Evolutionary conservation across 2,888 invertebrate genomes (phyloP).

Genomic region (Oligia strigilis): DNA sequence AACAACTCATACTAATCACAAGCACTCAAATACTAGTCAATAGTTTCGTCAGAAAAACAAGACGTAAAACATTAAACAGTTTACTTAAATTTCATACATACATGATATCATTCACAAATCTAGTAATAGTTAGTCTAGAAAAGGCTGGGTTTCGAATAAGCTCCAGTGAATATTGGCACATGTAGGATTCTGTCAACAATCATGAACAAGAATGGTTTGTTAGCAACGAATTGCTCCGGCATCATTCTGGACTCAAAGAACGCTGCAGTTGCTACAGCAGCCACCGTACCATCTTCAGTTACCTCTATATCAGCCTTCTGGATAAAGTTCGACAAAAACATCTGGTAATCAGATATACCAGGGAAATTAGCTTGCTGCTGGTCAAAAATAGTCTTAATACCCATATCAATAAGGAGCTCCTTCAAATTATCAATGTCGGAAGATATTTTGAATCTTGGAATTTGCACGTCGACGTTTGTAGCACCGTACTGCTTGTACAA

Average conservation of each 20-base stretch:
- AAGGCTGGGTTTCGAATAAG: constrained; percentile 82
- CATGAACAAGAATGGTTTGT: constrained; percentile 85
- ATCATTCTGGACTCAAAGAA: constrained; percentile 70
- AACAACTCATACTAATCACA: too few species aligned
- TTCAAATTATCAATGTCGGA: constrained; percentile 87
- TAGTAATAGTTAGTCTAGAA: constrained; percentile 64
- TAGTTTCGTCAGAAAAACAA: constrained; percentile 32
- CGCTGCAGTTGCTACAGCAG: constrained; percentile 74
- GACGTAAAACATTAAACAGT: constrained; percentile 4
- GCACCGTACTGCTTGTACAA: constrained; percentile 79
- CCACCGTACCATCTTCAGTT: constrained; percentile 82
- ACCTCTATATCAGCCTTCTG: constrained; percentile 86
- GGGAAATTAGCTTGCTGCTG: constrained; percentile 73
- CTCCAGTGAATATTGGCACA: constrained; percentile 82
- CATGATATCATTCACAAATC: not conserved
- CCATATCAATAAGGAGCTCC: constrained; percentile 84
- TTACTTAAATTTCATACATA: constrained; percentile 13
- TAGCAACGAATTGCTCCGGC: constrained; percentile 73
- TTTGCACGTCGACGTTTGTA: constrained; percentile 87
- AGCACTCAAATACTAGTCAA: not conserved
- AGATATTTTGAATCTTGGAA: constrained; percentile 91
- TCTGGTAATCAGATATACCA: constrained; percentile 72
- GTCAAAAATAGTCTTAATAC: constrained; percentile 80
- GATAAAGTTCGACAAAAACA: constrained; percentile 80
- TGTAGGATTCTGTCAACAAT: constrained; percentile 79